Evolutionary conservation across 1,140 invertebrate species (phyloP).

Genomic region (Apis florea): DNA sequence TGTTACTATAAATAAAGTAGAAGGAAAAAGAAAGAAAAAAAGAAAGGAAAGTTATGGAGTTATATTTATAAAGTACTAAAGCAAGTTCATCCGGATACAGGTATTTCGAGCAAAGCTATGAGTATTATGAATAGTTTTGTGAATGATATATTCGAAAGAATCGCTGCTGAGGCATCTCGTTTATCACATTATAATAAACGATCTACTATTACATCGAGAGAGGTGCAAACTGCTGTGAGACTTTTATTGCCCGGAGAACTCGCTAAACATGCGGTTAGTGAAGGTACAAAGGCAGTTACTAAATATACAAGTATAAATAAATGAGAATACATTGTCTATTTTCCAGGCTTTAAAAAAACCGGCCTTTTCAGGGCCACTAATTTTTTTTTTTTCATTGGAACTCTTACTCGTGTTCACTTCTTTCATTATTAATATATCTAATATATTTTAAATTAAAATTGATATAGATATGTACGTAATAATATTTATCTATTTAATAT

Average conservation of each 20-base stretch:
- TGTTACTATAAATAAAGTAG: constrained; percentile 74
- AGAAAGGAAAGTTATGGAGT: constrained; percentile 86
- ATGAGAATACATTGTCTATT: background rate
- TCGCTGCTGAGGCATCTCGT: constrained; percentile 82
- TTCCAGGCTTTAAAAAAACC: background rate
- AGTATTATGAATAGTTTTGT: constrained; percentile 85
- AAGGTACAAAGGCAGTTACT: constrained; percentile 61
- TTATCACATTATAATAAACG: constrained; percentile 82
- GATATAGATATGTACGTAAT: background rate
- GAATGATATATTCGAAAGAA: constrained; percentile 82
- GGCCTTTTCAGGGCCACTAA: constrained; percentile 71
- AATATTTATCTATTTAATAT: background rate
- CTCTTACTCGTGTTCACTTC: background rate
- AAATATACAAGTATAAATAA: constrained; percentile 75
- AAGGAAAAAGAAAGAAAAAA: constrained; percentile 82
- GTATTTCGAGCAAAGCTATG: constrained; percentile 83
- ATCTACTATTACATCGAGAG: constrained; percentile 76
- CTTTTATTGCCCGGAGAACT: constrained; percentile 74
- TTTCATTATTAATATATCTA: background rate
- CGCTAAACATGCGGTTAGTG: constrained; percentile 65
- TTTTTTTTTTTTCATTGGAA: constrained; percentile 7
- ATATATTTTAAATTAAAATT: background rate
- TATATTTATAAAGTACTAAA: constrained; percentile 88
- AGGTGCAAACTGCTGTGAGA: constrained; percentile 77
- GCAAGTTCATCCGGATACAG: constrained; percentile 84